Evolutionary conservation across 2,888 invertebrate genomes (phyloP), one percentile per base, ranked within the genome.

Genomic region (Fragum whitleyi): DNA sequence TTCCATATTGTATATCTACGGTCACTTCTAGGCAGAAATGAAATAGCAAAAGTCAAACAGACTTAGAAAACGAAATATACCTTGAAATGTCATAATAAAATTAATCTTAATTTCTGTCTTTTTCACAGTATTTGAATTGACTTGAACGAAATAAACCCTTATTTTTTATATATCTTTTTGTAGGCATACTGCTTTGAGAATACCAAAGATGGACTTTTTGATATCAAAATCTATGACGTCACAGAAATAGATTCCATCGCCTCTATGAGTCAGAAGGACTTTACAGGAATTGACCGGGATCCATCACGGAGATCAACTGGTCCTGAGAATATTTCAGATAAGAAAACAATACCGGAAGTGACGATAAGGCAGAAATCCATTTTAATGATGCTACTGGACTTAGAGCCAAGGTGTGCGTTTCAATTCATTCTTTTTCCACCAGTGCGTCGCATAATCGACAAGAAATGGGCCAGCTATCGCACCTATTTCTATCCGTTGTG

Each of bases 161-260:
- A n/a, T n/a, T n/a, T n/a, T n/a, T n/a, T n/a, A n/a, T n/a, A n/a
- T n/a, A n/a, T n/a, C n/a, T n/a, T n/a, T 59, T 85, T 81, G 21
- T 77, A 88, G 79, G 87, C 85, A 1, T 91, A 90, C 71, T 86
- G 88, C 69, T 79, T 76, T 51, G 81, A 87, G 7, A 87, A 88
- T 61, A 69, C 81, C n/a, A 84, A 87, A 55, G 90, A 91, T 65
- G 90, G 90, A 19, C 68, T 90, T 29, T 90, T 89, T 76, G 90
- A 91, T 71, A 86, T 88, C 23, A 86, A 89, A 39, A 77, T 87
- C n/a, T 90, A 87, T 74, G 90, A 91, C 74, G 85, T 91, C 62
- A 89, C 90, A 11, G 90, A 91, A 65, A 87, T 90, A 11, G 90
- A 91, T 77, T 84, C 89, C 6, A 85, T 89, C n/a, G 77, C 88